phyloP scores from a whole-genome alignment of 1,140 invertebrate genomes.

The Frieseomelitta varia region DNA sequence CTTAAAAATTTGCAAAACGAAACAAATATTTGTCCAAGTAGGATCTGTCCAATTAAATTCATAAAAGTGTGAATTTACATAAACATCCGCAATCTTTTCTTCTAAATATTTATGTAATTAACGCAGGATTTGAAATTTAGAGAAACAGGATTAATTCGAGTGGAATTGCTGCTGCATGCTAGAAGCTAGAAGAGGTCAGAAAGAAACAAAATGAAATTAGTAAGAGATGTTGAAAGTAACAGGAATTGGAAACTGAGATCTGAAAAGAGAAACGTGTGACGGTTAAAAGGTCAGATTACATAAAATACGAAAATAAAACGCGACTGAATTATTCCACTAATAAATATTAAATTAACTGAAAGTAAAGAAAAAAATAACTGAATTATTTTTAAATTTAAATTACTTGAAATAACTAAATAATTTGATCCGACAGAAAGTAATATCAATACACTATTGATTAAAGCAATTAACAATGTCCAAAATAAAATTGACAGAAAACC shows the following conservation, averaged over 20 bases:
- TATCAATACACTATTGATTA: accelerated
- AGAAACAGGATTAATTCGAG: not conserved
- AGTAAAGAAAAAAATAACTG: not conserved
- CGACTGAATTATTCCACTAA: not conserved
- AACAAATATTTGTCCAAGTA: not conserved
- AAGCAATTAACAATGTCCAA: not conserved
- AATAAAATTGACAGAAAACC: not conserved
- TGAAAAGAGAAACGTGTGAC: not conserved
- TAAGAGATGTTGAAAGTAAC: not conserved
- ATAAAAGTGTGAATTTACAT: no score
- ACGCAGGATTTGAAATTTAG: not conserved
- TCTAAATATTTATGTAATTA: not conserved
- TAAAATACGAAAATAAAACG: not conserved
- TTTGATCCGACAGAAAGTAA: not conserved
- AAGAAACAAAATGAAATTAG: not conserved
- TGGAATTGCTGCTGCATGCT: not conserved
- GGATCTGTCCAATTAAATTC: no score
- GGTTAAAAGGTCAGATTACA: not conserved
- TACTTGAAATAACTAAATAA: no score
- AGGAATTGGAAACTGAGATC: not conserved
- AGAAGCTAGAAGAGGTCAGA: not conserved
- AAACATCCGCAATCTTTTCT: accelerated
- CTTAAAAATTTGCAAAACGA: not conserved
- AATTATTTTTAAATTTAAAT: no score
- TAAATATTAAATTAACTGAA: not conserved